Evolutionary conservation across 2,113 vertebrate species (phyloP).

Genomic region (Oreocharis arfaki): DNA sequence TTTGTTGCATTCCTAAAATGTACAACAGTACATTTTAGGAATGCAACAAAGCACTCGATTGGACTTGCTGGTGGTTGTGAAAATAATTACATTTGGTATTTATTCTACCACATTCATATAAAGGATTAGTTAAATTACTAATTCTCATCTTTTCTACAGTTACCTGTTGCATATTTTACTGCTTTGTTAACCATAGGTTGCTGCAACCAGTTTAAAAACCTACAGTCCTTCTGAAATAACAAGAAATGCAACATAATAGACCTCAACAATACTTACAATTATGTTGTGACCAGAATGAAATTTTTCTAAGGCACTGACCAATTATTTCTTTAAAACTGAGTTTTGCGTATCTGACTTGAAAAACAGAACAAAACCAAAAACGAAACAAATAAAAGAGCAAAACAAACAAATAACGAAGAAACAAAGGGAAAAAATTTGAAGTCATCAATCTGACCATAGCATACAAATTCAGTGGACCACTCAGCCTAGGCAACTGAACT

Average conservation of each 20-base stretch:
- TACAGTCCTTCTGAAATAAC: background rate
- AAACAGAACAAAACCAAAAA: background rate
- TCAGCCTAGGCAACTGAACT: background rate
- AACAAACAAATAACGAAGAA: background rate
- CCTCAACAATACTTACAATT: background rate
- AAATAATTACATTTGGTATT: background rate
- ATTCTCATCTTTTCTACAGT: background rate
- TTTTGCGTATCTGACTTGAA: background rate
- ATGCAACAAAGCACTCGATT: background rate
- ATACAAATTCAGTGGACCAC: background rate
- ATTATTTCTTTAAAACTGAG: background rate
- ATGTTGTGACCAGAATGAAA: background rate
- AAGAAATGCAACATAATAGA: background rate
- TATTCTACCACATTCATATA: background rate
- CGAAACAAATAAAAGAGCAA: background rate
- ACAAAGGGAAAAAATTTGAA: background rate
- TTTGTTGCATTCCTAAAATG: background rate
- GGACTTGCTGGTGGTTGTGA: background rate
- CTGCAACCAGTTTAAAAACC: background rate
- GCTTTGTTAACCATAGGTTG: background rate
- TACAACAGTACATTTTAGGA: background rate
- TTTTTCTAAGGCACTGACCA: background rate
- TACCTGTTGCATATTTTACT: background rate
- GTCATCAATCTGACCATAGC: background rate
- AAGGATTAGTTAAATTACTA: background rate